phyloP scores from a whole-genome alignment of 1,140 invertebrate genomes.

The Plutomurus gul region DNA sequence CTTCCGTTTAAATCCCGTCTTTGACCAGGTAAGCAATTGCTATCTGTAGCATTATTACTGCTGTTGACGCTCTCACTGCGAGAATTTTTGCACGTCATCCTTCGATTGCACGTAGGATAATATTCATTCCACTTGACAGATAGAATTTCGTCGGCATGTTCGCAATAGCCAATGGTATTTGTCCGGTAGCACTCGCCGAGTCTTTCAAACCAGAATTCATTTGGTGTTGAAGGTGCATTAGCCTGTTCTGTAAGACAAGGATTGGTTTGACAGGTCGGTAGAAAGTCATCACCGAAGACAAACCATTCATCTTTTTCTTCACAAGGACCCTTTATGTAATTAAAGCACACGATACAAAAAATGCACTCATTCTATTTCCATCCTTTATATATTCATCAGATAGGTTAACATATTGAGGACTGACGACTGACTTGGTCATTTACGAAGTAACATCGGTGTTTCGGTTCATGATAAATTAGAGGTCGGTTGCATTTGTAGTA shows the following conservation, averaged over 20 bases:
- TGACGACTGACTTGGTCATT: constrained; percentile 24
- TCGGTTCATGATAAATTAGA: constrained; percentile 17
- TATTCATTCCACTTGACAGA: constrained; percentile 40
- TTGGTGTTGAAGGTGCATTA: neutral
- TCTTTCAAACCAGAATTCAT: constrained; percentile 33
- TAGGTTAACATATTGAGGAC: neutral
- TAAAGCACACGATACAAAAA: neutral
- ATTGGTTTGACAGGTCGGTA: constrained; percentile 19
- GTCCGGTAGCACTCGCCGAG: constrained; percentile 37
- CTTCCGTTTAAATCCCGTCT: constrained; percentile 3
- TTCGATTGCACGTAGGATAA: constrained; percentile 23
- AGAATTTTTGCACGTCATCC: constrained; percentile 1
- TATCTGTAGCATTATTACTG: neutral
- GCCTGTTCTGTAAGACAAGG: constrained; percentile 20
- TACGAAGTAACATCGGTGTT: constrained; percentile 37
- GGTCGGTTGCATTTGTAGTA: constrained; percentile 41
- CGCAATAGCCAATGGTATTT: constrained; percentile 34
- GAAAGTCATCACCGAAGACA: constrained; percentile 30
- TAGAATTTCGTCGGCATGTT: constrained; percentile 18
- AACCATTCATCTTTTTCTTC: constrained; percentile 36
- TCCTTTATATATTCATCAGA: no score
- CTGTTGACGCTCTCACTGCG: neutral
- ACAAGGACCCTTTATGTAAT: constrained; percentile 32
- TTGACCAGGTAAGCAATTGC: constrained; percentile 34
- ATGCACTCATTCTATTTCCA: no score